phyloP scores from a whole-genome alignment of 2,113 vertebrate genomes.

The Crotophaga sulcirostris region DNA sequence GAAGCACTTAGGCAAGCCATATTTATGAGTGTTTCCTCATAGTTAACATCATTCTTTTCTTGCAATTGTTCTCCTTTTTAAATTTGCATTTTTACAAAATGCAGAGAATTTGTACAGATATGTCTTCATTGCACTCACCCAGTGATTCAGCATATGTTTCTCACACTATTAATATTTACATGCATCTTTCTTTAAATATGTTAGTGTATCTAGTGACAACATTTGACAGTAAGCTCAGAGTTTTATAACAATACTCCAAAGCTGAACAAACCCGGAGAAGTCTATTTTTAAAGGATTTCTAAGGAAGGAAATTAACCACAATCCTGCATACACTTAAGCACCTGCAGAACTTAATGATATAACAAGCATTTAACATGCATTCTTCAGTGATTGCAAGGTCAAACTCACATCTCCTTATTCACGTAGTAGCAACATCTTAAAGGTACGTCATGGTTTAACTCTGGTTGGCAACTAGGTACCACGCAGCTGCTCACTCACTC shows the following conservation, averaged over 20 bases:
- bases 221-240: neutral
- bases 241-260: neutral
- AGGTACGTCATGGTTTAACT: neutral
- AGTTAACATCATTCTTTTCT: neutral
- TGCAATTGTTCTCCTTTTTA: neutral
- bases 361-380: neutral
- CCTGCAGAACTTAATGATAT: slow-evolving; percentile 17
- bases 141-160: neutral
- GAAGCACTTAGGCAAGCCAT: neutral
- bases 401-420: neutral
- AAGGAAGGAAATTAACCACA: neutral
- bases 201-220: neutral
- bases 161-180: neutral
- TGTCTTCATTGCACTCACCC: neutral
- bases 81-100: neutral
- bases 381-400: slow-evolving; percentile 47
- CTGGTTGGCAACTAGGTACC: no score
- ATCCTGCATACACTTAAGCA: neutral
- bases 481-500: no score
- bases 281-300: slow-evolving; percentile 14
- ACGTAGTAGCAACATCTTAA: neutral
- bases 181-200: neutral
- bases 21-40: neutral
- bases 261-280: neutral
- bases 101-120: neutral